Base-by-base conservation (phyloP, 2,797 vertebrate species). In the Sebastes vulpes region DNA sequence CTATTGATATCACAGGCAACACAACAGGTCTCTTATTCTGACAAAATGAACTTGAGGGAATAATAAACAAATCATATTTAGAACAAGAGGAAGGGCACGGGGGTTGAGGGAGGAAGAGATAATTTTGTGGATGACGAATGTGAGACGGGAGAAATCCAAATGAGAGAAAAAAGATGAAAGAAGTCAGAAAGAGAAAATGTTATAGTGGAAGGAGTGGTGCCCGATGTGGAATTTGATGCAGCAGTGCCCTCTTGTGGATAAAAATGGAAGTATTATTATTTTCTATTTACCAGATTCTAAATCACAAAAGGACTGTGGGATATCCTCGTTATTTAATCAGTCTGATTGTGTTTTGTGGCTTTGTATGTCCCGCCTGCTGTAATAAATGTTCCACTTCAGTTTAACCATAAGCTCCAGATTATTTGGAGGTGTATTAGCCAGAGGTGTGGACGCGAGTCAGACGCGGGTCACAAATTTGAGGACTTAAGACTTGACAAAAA, bases 241-340 rank as follows among this genome's bases (percentile, higher is more conserved):
- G 52, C 84, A 94, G 80, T 91, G 93, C 92, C 89, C 90, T 90
- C 95, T 93, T 82, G 88, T 95, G 96, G 90, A 58, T 10, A 3
- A 26, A 71, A 31, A n/a, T 59, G 0, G 28, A 68, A 71, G 46
- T 9, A 9, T 9, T 63, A 54, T 54, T 54, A 50, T 5, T 5
- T 57, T 18, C 7, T 29, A 5, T 3, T 20, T 4, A 4, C 1
- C 8, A 20, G 60, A 69, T 29, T 4, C 3, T 48, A 68, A 64
- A 52, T 42, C 20, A 32, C 21, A 58, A 42, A 72, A 23, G 3
- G 10, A 50, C 7, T 57, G 6, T 2, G 4, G 3, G 10, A 16
- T n/a, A 9, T 31, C 20, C 8, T 25, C 6, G 3, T 9, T 25
- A 20, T 23, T 32, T 8, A 59, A 23, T 23, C 20, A 20, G 12